Evolutionary conservation across 1,140 invertebrate species (phyloP), one percentile per base, ranked within the genome.

Genomic region (Asobara japonica): DNA sequence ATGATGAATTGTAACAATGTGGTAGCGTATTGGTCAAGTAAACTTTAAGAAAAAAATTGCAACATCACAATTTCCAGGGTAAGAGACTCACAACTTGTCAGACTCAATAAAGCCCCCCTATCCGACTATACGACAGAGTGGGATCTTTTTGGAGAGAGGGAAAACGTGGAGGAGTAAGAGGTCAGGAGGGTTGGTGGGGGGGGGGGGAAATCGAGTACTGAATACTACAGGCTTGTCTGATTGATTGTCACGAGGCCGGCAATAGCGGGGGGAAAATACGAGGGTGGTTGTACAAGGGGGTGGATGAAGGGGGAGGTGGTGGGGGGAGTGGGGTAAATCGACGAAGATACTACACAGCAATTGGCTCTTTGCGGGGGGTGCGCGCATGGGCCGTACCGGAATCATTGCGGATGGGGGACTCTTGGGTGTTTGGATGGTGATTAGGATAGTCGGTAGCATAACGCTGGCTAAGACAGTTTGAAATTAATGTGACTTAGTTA

Each of bases 341-440:
- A 38, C 13, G 25, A n/a, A 67, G 51, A 30, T 45, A 61, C 11
- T 45, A 20, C 18, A 36, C 38, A 29, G 72, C 27, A 29, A 60
- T 65, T 30, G n/a, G 51, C 18, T 51, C 20, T 31, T 48, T 48
- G 61, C 56, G 36, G 62, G 7, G 62, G 66, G 48, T 69, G 66
- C 69, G 73, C 76, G 74, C 76, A 71, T 74, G 71, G 71, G 77
- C 76, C 73, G 72, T 74, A 33, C 65, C 64, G 61, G 71, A 66
- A 74, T 74, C 69, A 72, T 75, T 51, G 70, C 75, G 71, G 38
- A 73, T 73, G 69, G 75, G n/a, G 61, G 61, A 62, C 45, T 51
- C n/a, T 51, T 38, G 36, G 29, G 38, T 67, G 36, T 73, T 75
- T 76, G 76, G 74, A 79, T 79, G 79, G 76, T 77, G 72, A 74